Percentiles rank a stretch among this genome's conserved stretches.
Conservation (phyloP, 2,888 invertebrate genomes). For the Aphidoletes aphidimyza region DNA sequence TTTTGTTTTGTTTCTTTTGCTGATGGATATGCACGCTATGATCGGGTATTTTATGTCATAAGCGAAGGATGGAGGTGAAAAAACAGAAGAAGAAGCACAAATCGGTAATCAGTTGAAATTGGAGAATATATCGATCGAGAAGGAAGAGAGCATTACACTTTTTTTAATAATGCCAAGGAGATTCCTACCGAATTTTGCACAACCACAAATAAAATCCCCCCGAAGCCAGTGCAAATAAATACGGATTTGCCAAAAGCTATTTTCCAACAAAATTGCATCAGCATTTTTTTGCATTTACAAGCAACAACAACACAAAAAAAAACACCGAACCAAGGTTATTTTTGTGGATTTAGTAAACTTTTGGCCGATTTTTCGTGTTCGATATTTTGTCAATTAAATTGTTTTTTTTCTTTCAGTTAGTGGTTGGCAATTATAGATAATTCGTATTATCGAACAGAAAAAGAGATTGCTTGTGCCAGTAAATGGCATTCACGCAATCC, state of each 20-base stretch:
- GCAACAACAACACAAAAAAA: not conserved
- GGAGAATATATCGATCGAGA: no score
- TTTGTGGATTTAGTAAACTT: no score
- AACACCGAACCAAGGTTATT: no score
- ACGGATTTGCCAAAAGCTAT: constrained; percentile 9
- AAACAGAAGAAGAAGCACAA: not conserved
- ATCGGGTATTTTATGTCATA: constrained; percentile 30
- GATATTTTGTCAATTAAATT: no score
- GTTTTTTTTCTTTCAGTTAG: no score
- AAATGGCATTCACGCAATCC: no score
- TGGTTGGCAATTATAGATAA: no score
- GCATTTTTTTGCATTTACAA: not conserved
- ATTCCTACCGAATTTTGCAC: not conserved
- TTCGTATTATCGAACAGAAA: no score
- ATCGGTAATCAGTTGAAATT: not conserved
- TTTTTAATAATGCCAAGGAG: no score
- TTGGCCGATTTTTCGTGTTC: no score
- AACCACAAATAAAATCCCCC: not conserved
- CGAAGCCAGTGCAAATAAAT: constrained; percentile 13
- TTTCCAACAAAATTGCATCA: not conserved
- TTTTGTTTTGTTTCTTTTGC: not conserved
- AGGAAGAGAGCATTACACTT: no score
- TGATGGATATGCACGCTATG: constrained; percentile 26
- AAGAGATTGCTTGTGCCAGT: no score
- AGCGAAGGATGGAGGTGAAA: not conserved